These are phyloP conservation scores for Pachydiplax longipennis DNA, from an alignment of 2,888 invertebrate genomes.

Conservation along the genomic window DNA sequence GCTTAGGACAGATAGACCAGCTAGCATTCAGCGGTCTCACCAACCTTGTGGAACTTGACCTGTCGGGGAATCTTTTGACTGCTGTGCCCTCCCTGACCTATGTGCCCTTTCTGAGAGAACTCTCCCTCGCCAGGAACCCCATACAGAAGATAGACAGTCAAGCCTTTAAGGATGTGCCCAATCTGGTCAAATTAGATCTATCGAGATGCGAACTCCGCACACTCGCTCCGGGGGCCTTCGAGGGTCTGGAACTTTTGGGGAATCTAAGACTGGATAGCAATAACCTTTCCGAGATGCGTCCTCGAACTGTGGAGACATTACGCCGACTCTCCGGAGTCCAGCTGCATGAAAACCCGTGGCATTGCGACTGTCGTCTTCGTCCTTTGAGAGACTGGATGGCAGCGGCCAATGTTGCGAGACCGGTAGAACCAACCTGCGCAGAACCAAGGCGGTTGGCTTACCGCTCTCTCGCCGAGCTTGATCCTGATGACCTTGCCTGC, in stretches of 20 bases:
- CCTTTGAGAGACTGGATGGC: conserved; percentile 84
- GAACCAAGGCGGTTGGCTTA: conserved; percentile 75
- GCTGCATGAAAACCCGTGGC: conserved; percentile 87
- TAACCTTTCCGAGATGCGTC: conserved; percentile 67
- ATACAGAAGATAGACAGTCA: conserved; percentile 55
- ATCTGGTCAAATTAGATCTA: conserved; percentile 56
- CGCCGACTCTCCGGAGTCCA: conserved; percentile 77
- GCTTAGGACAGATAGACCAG: conserved; percentile 56
- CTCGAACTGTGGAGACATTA: conserved; percentile 76
- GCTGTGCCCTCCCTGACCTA: conserved; percentile 57
- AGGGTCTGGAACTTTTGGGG: conserved; percentile 54
- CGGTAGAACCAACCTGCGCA: conserved; percentile 81
- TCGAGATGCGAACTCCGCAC: conserved; percentile 56
- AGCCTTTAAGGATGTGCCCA: conserved; percentile 54
- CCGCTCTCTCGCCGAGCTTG: conserved; percentile 77
- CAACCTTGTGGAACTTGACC: conserved; percentile 59
- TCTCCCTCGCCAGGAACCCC: conserved; percentile 56
- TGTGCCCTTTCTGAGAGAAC: conserved; percentile 56
- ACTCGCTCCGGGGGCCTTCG: conserved; percentile 56
- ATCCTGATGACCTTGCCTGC: conserved; percentile 85
- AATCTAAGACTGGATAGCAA: conserved; percentile 56
- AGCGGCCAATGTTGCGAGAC: conserved; percentile 69
- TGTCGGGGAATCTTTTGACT: conserved; percentile 57
- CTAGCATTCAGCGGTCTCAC: conserved; percentile 58
- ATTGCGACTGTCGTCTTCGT: conserved; percentile 84